Percentiles rank a stretch among this genome's conserved stretches.
Evolutionary conservation across 2,113 vertebrate species (phyloP).

Genomic region (Tympanuchus pallidicinctus): DNA sequence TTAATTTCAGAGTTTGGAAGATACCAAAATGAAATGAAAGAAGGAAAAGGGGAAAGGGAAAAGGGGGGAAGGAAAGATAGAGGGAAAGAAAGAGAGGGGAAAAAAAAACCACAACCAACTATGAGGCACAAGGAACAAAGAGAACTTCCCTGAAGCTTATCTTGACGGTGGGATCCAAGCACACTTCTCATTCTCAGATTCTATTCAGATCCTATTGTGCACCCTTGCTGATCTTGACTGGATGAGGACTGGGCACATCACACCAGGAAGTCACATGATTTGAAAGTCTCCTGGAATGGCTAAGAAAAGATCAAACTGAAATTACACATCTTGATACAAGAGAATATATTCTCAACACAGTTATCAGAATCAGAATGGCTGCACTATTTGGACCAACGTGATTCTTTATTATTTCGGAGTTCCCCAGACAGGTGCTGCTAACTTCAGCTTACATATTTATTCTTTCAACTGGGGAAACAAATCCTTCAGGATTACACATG

Average conservation of each 20-base stretch:
- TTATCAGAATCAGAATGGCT: background rate
- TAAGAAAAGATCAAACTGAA: background rate
- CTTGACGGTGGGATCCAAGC: slow-evolving; percentile 29
- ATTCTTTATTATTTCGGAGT: background rate
- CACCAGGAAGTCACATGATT: background rate
- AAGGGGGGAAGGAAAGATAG: background rate
- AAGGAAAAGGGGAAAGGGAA: background rate
- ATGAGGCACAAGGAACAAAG: too few relatives aligned
- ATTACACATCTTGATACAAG: background rate
- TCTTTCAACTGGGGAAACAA: background rate
- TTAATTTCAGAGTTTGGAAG: background rate
- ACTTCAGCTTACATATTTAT: background rate
- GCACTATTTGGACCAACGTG: background rate
- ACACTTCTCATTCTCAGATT: slow-evolving; percentile 7
- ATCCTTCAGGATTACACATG: background rate
- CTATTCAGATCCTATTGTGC: background rate
- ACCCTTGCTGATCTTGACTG: background rate
- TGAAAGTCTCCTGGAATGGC: background rate
- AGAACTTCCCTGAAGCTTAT: background rate
- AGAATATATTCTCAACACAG: background rate
- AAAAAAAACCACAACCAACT: background rate
- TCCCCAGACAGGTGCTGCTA: background rate
- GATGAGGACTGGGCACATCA: background rate
- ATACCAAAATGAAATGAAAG: background rate
- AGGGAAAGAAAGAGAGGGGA: accelerated